These are phyloP conservation scores for Gymnocheta viridis DNA, from an alignment of 2,888 invertebrate species.

Conservation along the genomic window DNA sequence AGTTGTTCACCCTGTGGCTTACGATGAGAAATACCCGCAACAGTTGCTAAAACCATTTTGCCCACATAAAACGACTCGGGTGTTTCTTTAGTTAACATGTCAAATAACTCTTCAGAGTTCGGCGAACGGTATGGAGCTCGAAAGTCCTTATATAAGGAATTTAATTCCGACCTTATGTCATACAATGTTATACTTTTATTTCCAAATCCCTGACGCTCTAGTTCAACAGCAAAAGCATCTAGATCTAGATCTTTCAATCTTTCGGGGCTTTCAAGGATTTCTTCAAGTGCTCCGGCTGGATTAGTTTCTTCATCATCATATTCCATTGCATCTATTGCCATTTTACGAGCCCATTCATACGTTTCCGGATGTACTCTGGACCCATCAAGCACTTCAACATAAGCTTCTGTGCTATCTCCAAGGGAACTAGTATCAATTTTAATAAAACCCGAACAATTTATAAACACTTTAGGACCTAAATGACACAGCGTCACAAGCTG, in stretches of 20 bases:
- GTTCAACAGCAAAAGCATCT: constrained; percentile 98
- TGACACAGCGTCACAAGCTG: constrained; percentile 97
- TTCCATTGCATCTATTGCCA: constrained; percentile 99
- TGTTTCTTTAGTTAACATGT: constrained; percentile 97
- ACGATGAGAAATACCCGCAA: constrained; percentile 91
- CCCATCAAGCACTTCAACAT: constrained; percentile 97
- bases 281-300: constrained; percentile 98
- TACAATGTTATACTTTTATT: constrained; percentile 97
- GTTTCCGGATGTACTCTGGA: constrained; percentile 99
- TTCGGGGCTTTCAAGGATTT: constrained; percentile 97
- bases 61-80: constrained; percentile 96
- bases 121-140: constrained; percentile 90
- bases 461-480: constrained; percentile 99
- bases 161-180: constrained; percentile 97
- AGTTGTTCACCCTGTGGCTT: constrained; percentile 96
- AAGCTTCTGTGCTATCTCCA: constrained; percentile 96
- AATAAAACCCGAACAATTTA: constrained; percentile 99
- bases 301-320: constrained; percentile 98
- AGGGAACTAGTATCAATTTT: constrained; percentile 98
- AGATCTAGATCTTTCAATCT: constrained; percentile 97
- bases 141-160: constrained; percentile 95
- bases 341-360: constrained; percentile 99
- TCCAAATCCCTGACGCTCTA: constrained; percentile 94
- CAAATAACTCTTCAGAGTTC: constrained; percentile 94
- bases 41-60: constrained; percentile 92